These are phyloP conservation scores for Echinops telfairi DNA, from an alignment of 2,113 vertebrate species.

Conservation along the genomic window DNA sequence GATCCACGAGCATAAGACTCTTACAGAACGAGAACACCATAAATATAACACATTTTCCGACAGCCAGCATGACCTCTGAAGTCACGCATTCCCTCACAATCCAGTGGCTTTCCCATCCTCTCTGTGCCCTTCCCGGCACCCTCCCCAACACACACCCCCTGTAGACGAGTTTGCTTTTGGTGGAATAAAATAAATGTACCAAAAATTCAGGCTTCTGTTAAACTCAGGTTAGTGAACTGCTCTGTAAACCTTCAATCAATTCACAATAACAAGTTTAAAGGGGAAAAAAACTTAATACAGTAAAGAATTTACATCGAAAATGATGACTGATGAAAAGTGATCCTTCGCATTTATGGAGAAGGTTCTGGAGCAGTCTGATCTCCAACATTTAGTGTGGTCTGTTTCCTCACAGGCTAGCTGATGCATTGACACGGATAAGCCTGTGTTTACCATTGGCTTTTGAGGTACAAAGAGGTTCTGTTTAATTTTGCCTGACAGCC, in stretches of 20 bases:
- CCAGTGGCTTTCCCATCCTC: background rate
- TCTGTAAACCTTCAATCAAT: too few relatives aligned
- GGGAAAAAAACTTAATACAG: background rate
- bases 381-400: background rate
- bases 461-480: constrained; percentile 69
- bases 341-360: background rate
- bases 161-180: background rate
- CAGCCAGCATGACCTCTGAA: background rate
- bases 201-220: background rate
- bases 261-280: too few relatives aligned
- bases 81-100: background rate
- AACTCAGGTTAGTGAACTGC: background rate
- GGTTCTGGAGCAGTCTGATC: background rate
- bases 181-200: constrained; percentile 13
- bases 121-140: too few relatives aligned
- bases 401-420: background rate
- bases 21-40: constrained; percentile 8
- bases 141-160: background rate
- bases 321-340: constrained; percentile 34
- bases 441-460: constrained; percentile 43
- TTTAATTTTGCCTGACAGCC: constrained; percentile 62
- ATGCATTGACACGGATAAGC: constrained; percentile 7
- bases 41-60: background rate
- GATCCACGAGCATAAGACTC: constrained; percentile 4
- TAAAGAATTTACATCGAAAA: background rate